Evolutionary conservation across 2,888 invertebrate genomes (phyloP), one percentile per base, ranked within the genome.

Genomic region (Thysanoteuthis rhombus): DNA sequence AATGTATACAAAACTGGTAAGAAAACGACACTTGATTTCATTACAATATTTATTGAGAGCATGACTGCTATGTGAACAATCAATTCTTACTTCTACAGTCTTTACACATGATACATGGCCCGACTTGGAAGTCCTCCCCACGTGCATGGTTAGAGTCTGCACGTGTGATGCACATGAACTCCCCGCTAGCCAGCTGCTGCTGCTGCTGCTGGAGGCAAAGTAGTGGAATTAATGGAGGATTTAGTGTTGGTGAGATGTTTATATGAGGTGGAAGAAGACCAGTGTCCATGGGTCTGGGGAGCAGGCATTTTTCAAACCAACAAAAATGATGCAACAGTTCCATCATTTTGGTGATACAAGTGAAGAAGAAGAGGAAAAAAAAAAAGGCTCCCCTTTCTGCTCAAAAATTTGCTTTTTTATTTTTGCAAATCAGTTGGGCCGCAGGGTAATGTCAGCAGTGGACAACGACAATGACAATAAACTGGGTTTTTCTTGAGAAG

Each of bases 41-140:
- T 93, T 93, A 93, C 93, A 93, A 93, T 93, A 93, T 93, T 93
- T 93, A 93, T 93, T 93, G 52, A 93, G 93, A 58, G 47, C 39
- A 47, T 93, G 58, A 93, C 93, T 93, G 93, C 93, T 93, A 93
- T 93, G 28, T 93, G n/a, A 93, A 93, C 93, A 93, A 92, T 92
- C 92, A 92, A 93, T 45, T 92, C 40, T 92, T 92, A 92, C 92
- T 93, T 45, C 52, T 93, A 93, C 93, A 93, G 58, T 93, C 93
- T 93, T 93, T 45, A 93, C 58, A 93, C 93, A 93, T 93, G 93
- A 93, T 92, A 92, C 92, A 92, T 92, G 93, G 32, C 58, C 47
- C 32, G 45, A 32, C n/a, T 75, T 75, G n/a, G 16, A n/a, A 75
- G 16, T 36, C 75, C 75, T 75, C 75, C 75, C 75, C 75, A 75